Conservation (phyloP, 1,140 invertebrate species). For the Drosophila watanabei region DNA sequence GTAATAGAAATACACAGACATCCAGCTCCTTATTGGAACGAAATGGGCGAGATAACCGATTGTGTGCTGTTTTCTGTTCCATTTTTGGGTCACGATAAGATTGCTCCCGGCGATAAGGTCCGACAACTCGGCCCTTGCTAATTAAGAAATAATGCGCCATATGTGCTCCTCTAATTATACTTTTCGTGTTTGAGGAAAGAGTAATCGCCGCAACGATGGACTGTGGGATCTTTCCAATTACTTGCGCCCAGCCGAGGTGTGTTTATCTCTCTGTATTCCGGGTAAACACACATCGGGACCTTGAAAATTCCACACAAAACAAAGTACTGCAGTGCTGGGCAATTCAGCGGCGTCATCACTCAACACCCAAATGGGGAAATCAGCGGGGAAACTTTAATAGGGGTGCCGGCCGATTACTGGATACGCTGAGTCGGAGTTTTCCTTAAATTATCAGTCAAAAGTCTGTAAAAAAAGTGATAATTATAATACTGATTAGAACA, state of each 20-base stretch:
- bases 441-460: conserved; percentile 7
- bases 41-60: conserved; percentile 27
- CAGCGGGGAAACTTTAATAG: neutral
- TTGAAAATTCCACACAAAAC: conserved; percentile 13
- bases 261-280: conserved; percentile 28
- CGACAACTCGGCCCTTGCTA: conserved; percentile 3
- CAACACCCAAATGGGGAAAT: neutral
- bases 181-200: conserved; percentile 1
- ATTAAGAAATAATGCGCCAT: conserved; percentile 10
- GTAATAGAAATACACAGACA: conserved; percentile 45
- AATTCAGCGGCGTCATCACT: conserved; percentile 20
- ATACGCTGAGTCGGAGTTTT: conserved; percentile 6
- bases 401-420: neutral
- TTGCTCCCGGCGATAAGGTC: conserved; percentile 26
- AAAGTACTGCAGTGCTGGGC: conserved; percentile 34
- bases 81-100: conserved; percentile 28
- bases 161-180: conserved; percentile 17
- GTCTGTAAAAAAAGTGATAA: neutral
- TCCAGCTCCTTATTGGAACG: conserved; percentile 4
- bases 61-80: conserved; percentile 10
- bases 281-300: conserved; percentile 15
- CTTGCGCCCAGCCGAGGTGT: conserved; percentile 1
- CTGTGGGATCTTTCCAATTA: conserved; percentile 13
- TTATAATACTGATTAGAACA: conserved; percentile 10
- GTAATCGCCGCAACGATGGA: neutral